These are phyloP conservation scores for Aulostomus chinensis DNA, from an alignment of 2,797 vertebrate species.

Conservation along the genomic window DNA sequence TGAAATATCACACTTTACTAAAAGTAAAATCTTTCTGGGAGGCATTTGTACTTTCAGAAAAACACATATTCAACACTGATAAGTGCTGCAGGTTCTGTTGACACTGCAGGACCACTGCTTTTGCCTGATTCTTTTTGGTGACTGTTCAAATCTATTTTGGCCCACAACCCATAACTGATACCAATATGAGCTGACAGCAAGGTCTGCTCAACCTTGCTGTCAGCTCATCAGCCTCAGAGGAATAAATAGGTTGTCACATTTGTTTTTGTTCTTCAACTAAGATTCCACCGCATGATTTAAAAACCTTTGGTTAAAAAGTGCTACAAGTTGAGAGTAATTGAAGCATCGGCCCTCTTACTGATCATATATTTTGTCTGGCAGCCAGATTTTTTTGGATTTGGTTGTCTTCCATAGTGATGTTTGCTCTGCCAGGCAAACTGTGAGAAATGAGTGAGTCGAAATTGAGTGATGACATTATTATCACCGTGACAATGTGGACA, in stretches of 20 bases:
- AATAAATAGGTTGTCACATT: slow-evolving; percentile 39
- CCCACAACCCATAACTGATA: slow-evolving; percentile 49
- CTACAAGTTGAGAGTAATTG: slow-evolving; percentile 8
- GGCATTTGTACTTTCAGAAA: slow-evolving; percentile 9
- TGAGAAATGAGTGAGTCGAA: slow-evolving; percentile 7
- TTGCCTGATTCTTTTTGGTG: slow-evolving; percentile 38
- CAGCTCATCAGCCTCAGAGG: slow-evolving; percentile 27
- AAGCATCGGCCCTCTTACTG: slow-evolving; percentile 6
- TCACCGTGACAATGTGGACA: slow-evolving; percentile 2
- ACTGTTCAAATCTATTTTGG: slow-evolving; percentile 51
- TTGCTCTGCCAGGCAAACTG: slow-evolving; percentile 11
- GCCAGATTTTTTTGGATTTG: slow-evolving; percentile 9
- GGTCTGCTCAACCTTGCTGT: slow-evolving; percentile 40
- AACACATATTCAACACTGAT: neutral
- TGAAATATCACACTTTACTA: too few relatives aligned
- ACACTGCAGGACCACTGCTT: slow-evolving; percentile 7
- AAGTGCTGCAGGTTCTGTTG: slow-evolving; percentile 7
- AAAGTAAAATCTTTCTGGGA: slow-evolving; percentile 9
- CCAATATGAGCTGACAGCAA: slow-evolving; percentile 58
- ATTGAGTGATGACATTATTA: slow-evolving; percentile 7
- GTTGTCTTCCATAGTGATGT: neutral
- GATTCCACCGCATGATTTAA: slow-evolving; percentile 16
- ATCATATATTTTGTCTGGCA: neutral
- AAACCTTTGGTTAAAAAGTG: slow-evolving; percentile 13
- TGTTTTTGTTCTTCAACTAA: slow-evolving; percentile 30